phyloP scores from a whole-genome alignment of 2,888 invertebrate species.

The Noctuana brunneofusca region DNA sequence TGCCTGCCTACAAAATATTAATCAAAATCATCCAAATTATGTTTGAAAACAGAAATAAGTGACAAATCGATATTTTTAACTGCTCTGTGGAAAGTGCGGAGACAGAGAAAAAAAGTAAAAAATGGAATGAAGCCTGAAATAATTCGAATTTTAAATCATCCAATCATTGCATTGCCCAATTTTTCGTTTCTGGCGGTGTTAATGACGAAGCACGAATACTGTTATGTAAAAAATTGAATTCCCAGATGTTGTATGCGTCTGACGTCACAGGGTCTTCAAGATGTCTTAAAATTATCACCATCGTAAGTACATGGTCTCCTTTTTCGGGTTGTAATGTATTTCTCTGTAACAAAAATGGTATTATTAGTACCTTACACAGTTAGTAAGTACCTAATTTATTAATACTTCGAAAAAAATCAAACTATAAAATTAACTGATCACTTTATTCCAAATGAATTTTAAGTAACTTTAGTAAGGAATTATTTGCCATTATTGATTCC shows the following conservation, averaged over 20 bases:
- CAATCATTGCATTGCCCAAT: constrained; percentile 69
- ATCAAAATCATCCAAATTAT: not conserved
- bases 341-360: constrained; percentile 70
- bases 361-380: constrained; percentile 8
- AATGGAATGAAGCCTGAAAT: not conserved
- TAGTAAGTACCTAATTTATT: not conserved
- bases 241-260: constrained; percentile 42
- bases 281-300: constrained; percentile 60
- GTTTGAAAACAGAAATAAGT: not conserved
- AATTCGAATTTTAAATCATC: constrained; percentile 23
- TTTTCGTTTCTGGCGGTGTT: constrained; percentile 60
- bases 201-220: constrained; percentile 79
- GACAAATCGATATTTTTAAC: not conserved
- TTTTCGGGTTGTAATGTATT: constrained; percentile 71
- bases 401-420: no score
- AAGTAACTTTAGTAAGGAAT: no score
- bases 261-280: constrained; percentile 45
- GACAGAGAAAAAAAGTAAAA: not conserved
- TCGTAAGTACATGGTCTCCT: constrained; percentile 72
- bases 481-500: no score
- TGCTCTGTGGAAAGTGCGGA: no score
- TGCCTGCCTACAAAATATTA: not conserved
- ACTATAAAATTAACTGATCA: no score
- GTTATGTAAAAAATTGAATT: constrained; percentile 64
- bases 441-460: no score